Evolutionary conservation across 2,888 invertebrate species (phyloP).

Genomic region (Unio delphinus): DNA sequence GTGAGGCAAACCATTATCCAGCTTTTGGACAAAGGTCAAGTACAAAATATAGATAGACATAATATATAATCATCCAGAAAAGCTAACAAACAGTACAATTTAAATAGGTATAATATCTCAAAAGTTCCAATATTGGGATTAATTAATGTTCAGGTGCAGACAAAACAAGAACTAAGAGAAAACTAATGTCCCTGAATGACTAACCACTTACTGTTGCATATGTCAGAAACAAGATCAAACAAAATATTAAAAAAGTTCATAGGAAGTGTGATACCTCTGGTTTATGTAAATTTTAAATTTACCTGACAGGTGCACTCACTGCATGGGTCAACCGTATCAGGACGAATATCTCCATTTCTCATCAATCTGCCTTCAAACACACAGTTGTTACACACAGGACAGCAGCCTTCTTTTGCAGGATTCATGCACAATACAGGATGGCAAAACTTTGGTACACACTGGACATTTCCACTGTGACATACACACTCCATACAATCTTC

Average conservation of each 20-base stretch:
- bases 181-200: too few relatives aligned
- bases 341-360: slow-evolving; percentile 43
- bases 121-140: too few relatives aligned
- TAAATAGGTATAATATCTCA: too few relatives aligned
- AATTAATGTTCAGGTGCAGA: too few relatives aligned
- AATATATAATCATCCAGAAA: too few relatives aligned
- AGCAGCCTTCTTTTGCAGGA: slow-evolving; percentile 48
- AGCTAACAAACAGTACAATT: too few relatives aligned
- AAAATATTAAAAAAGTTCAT: background rate
- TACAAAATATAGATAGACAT: too few relatives aligned
- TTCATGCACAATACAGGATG: slow-evolving; percentile 40
- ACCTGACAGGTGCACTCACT: slow-evolving; percentile 52
- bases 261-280: background rate
- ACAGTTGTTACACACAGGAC: slow-evolving; percentile 53
- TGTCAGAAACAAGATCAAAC: too few relatives aligned
- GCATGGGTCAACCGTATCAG: slow-evolving; percentile 44
- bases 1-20: too few relatives aligned
- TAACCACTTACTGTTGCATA: too few relatives aligned
- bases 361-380: slow-evolving; percentile 33
- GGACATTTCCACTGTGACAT: slow-evolving; percentile 44
- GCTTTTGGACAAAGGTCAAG: too few relatives aligned
- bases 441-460: slow-evolving; percentile 41
- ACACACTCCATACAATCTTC: slow-evolving; percentile 49
- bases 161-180: too few relatives aligned
- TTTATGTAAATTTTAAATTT: slow-evolving; percentile 6